Conservation (phyloP, 2,888 invertebrate species). For the Calameuta filiformis region DNA sequence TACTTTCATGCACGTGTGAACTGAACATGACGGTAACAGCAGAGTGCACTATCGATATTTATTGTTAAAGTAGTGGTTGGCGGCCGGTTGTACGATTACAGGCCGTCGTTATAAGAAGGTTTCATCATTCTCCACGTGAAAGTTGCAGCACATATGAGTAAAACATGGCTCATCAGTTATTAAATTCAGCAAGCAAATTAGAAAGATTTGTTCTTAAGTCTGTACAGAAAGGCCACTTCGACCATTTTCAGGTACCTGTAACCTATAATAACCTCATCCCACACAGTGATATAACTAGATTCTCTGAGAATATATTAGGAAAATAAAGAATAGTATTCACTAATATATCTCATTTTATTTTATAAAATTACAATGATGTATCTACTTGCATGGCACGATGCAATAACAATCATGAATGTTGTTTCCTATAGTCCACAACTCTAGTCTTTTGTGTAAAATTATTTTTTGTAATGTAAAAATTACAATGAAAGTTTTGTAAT, state of each 20-base stretch:
- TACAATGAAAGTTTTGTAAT: background rate
- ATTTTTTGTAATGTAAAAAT: constrained; percentile 16
- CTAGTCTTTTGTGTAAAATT: constrained; percentile 7
- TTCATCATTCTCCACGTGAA: constrained; percentile 33
- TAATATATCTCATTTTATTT: background rate
- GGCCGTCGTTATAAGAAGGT: constrained; percentile 11
- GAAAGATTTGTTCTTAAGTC: constrained; percentile 68
- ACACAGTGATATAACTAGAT: constrained; percentile 36
- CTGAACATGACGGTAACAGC: background rate
- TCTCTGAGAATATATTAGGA: background rate
- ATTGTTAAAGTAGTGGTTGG: constrained; percentile 23
- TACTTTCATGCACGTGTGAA: background rate
- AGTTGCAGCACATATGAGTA: constrained; percentile 33
- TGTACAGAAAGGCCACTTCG: constrained; percentile 60
- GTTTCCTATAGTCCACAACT: background rate
- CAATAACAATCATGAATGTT: background rate
- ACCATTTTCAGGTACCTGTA: constrained; percentile 62
- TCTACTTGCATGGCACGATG: background rate
- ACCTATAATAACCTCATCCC: constrained; percentile 39
- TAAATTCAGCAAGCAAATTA: constrained; percentile 70
- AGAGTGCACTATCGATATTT: background rate
- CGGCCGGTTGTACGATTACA: constrained; percentile 31
- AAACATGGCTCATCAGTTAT: constrained; percentile 74
- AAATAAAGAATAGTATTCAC: background rate
- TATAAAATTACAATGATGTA: background rate